These are phyloP conservation scores for Hozukius guyotensis DNA, from an alignment of 2,797 vertebrate species.

Conservation along the genomic window DNA sequence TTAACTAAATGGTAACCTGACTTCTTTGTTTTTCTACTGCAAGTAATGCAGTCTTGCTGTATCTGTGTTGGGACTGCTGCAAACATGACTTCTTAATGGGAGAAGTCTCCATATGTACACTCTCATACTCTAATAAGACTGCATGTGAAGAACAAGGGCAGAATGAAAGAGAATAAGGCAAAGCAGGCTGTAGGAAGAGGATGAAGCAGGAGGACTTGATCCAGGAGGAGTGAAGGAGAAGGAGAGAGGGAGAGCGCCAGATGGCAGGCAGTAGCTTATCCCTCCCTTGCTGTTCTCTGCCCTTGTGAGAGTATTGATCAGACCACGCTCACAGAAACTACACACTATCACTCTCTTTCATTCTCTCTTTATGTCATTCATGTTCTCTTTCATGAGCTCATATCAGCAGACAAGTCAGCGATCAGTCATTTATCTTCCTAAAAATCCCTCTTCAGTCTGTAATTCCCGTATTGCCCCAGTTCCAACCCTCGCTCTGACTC, in stretches of 20 bases:
- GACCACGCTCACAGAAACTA: background rate
- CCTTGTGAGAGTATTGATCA: conserved; percentile 24
- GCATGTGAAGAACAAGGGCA: background rate
- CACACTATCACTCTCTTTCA: background rate
- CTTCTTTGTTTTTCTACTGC: background rate
- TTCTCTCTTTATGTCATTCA: background rate
- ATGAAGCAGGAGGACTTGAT: conserved; percentile 18
- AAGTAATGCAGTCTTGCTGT: background rate
- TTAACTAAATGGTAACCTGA: background rate
- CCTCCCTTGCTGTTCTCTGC: conserved; percentile 38
- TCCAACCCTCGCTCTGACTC: background rate
- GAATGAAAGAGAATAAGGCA: background rate
- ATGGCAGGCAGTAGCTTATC: conserved; percentile 62
- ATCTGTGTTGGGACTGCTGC: background rate
- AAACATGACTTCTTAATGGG: background rate
- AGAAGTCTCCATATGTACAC: background rate
- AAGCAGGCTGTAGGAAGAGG: background rate
- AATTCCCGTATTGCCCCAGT: background rate
- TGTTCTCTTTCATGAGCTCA: conserved; percentile 1
- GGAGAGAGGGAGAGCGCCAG: conserved; percentile 52
- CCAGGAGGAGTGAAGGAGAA: background rate
- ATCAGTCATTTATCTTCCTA: background rate
- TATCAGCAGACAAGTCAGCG: background rate
- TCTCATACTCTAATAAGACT: background rate
- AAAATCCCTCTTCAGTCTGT: background rate